Conservation (phyloP, 2,113 vertebrate species). For the Triplophysa rosa region DNA sequence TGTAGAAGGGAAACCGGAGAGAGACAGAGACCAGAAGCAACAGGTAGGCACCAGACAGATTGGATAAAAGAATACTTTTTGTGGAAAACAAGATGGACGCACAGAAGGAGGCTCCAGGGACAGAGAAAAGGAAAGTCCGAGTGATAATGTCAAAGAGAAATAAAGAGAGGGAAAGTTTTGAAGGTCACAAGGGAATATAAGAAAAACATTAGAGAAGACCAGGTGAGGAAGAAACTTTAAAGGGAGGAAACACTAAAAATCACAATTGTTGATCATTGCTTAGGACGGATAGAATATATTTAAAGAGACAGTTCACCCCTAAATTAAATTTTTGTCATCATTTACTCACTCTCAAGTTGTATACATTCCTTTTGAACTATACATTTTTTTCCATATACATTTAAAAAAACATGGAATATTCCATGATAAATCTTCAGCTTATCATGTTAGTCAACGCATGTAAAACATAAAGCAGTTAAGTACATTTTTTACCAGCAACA, state of each 20-base stretch:
- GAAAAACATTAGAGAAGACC: constrained; percentile 1
- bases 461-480: too few species aligned
- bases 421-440: too few species aligned
- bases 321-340: too few species aligned
- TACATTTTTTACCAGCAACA: too few species aligned
- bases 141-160: constrained; percentile 35
- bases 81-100: constrained; percentile 62
- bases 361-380: too few species aligned
- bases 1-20: not conserved
- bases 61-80: constrained; percentile 67
- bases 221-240: not conserved
- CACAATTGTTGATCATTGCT: not conserved
- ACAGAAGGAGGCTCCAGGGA: constrained; percentile 43
- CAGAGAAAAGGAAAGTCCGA: not conserved
- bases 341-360: too few species aligned
- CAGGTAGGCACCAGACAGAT: constrained; percentile 68
- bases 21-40: constrained; percentile 67
- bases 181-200: constrained; percentile 25
- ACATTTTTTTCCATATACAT: too few species aligned
- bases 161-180: constrained; percentile 31
- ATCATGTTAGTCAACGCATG: too few species aligned
- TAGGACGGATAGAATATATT: too few species aligned
- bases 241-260: not conserved
- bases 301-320: too few species aligned
- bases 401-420: too few species aligned